Base-by-base conservation (phyloP, 2,797 vertebrate species). In the Pseudochromis fuscus region DNA sequence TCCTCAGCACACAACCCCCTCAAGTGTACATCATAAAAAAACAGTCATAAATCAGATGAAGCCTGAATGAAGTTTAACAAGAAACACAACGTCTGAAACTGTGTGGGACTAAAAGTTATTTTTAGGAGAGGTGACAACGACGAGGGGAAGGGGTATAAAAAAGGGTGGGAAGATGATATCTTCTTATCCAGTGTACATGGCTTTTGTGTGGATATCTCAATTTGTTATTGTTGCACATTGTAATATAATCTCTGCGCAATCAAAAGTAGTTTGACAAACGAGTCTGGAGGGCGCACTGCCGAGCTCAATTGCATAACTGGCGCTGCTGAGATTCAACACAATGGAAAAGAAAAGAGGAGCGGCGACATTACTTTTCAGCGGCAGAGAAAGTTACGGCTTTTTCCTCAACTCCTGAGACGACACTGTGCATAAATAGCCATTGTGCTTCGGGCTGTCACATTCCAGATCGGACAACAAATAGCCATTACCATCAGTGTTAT, bases 401-500 rank as follows among this genome's bases (percentile, higher is more conserved):
- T 76, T 61, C 70, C 48, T 68, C 65, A 25, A 42, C 40, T 64
- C 57, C 38, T 1, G 4, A 74, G 63, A 76, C 75, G 58, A 80
- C 81, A 84, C 30, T 13, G 13, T 4, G 31, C 9, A 35, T 72
- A 78, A 88, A 90, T 87, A 82, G 87, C 48, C 40, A 42, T 28
- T 63, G 79, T 28, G 56, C 81, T 76, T 42, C 27, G 46, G 74
- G 80, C 67, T 4, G 23, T 67, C 58, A 73, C 89, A 90, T 91
- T 88, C 86, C 85, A 77, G 63, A 72, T 78, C 62, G 48, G 77
- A 85, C 64, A 56, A 88, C 84, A 86, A 88, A 91, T 83, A 84
- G 87, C 77, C 78, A 81, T 87, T 89, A 88, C 44, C 57, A 31
- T 48, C 30, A 21, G 0, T 18, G 67, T 76, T 75, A 90, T 92